Evolutionary conservation across 1,140 invertebrate species (phyloP).

Genomic region (Hirudo medicinalis): DNA sequence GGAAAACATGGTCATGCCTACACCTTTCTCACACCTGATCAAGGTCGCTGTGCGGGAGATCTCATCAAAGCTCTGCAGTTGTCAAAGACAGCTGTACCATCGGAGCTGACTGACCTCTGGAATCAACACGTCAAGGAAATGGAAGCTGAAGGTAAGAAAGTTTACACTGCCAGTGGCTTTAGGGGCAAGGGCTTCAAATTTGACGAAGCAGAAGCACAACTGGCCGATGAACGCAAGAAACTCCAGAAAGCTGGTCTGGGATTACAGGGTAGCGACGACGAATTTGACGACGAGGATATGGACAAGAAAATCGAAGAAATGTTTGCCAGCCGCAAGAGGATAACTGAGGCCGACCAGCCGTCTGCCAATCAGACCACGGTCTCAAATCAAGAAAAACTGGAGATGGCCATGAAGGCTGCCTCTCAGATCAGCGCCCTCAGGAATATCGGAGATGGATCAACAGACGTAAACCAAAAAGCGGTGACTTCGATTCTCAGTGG

Average conservation of each 20-base stretch:
- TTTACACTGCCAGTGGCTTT: conserved; percentile 77
- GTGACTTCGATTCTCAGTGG: conserved; percentile 67
- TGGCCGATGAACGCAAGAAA: conserved; percentile 78
- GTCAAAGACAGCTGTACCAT: conserved; percentile 60
- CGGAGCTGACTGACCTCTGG: conserved; percentile 63
- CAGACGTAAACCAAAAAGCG: conserved; percentile 73
- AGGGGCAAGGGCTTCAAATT: conserved; percentile 98
- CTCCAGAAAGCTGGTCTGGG: conserved; percentile 91
- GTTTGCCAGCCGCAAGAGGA: conserved; percentile 85
- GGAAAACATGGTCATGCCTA: conserved; percentile 92
- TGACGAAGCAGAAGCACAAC: conserved; percentile 90
- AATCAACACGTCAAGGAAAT: conserved; percentile 73
- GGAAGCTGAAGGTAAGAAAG: conserved; percentile 75
- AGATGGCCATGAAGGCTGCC: conserved; percentile 72
- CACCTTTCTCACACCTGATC: conserved; percentile 90
- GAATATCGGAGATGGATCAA: conserved; percentile 70
- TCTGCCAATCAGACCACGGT: conserved; percentile 23
- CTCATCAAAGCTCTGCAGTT: conserved; percentile 77
- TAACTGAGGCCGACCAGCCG: conserved; percentile 67
- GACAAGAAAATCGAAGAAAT: conserved; percentile 96
- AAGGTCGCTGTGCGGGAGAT: conserved; percentile 81
- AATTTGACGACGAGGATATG: conserved; percentile 91
- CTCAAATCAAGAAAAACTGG: conserved; percentile 58
- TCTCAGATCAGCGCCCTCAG: conserved; percentile 77
- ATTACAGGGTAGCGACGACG: conserved; percentile 89